A percentile compares a stretch with the other conserved stretches of the same genome.
Evolutionary conservation across 2,888 invertebrate genomes (phyloP).

Genomic region (Sericinus montela): DNA sequence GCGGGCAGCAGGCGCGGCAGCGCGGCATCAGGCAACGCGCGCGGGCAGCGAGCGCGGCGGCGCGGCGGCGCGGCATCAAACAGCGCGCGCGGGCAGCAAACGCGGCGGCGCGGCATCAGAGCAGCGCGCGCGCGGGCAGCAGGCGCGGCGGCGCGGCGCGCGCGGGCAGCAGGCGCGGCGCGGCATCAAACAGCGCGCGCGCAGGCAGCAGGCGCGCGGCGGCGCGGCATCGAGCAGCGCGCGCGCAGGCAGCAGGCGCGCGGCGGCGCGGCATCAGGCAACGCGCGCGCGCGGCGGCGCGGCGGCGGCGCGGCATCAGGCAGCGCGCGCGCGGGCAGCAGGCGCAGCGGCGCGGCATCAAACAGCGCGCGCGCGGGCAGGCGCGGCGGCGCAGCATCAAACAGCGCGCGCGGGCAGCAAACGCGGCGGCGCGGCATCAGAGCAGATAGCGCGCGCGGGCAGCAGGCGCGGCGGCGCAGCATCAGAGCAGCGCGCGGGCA

Average conservation of each 20-base stretch:
- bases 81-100: constrained; percentile 53
- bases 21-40: constrained; percentile 57
- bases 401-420: too few species aligned
- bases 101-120: not conserved
- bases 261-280: constrained; percentile 85
- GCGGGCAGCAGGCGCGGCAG: constrained; percentile 56
- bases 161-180: too few species aligned
- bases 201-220: too few species aligned
- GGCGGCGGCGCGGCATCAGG: constrained; percentile 78
- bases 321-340: constrained; percentile 69
- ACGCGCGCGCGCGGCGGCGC: constrained; percentile 24
- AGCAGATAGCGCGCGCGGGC: not conserved
- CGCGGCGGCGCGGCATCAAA: constrained; percentile 84
- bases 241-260: constrained; percentile 84
- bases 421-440: too few species aligned
- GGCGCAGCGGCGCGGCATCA: constrained; percentile 21
- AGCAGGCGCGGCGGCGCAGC: too few species aligned
- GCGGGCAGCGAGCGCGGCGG: constrained; percentile 80
- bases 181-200: too few species aligned
- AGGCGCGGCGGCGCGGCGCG: too few species aligned
- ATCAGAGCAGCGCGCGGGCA: too few species aligned
- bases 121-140: too few species aligned
- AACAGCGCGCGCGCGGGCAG: too few species aligned
- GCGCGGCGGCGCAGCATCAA: too few species aligned
- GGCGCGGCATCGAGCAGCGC: constrained; percentile 59